Evolutionary conservation across 1,140 invertebrate genomes (phyloP).

Genomic region (Carcinoscorpius rotundicauda): DNA sequence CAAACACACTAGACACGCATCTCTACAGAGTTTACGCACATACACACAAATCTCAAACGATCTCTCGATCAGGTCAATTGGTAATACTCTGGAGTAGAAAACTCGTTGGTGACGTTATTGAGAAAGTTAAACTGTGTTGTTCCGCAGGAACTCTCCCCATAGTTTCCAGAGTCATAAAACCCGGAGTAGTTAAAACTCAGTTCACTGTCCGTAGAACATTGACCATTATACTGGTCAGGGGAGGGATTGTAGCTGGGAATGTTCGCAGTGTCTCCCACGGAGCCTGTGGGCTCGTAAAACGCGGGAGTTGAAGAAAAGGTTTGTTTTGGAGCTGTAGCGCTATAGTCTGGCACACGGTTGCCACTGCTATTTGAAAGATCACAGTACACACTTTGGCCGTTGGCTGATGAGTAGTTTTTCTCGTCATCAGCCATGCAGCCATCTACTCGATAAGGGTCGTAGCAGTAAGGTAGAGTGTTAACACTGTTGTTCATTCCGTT

Average conservation of each 20-base stretch:
- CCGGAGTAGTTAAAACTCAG: conserved; percentile 10
- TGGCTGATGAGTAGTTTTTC: too few species aligned
- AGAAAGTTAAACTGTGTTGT: conserved; percentile 21
- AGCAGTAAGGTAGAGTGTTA: conserved; percentile 11
- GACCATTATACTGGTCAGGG: conserved; percentile 8
- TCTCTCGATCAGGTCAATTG: conserved; percentile 19
- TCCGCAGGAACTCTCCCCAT: conserved; percentile 6
- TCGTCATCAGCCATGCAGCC: too few species aligned
- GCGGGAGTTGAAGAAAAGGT: conserved; percentile 12
- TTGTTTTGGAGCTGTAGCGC: conserved; percentile 3
- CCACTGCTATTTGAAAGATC: too few species aligned
- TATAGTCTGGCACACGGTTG: too few species aligned
- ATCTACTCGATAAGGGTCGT: conserved; percentile 5
- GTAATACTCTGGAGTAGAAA: conserved; percentile 17
- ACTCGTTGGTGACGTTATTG: conserved; percentile 15
- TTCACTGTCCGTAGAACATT: conserved; percentile 9
- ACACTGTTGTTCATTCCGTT: conserved; percentile 8
- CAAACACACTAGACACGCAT: too few species aligned
- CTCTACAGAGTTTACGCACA: too few species aligned
- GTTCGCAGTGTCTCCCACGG: conserved; percentile 11
- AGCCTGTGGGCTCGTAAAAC: conserved; percentile 13
- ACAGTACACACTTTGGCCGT: too few species aligned
- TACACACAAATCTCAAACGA: background rate
- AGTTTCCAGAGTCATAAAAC: conserved; percentile 12
- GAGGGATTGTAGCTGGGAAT: conserved; percentile 13